Percentiles rank a stretch among this genome's conserved stretches.
Evolutionary conservation across 92 coral and sea anemone species (phyloP).

Genomic region (Scolanthus callimorphus): DNA sequence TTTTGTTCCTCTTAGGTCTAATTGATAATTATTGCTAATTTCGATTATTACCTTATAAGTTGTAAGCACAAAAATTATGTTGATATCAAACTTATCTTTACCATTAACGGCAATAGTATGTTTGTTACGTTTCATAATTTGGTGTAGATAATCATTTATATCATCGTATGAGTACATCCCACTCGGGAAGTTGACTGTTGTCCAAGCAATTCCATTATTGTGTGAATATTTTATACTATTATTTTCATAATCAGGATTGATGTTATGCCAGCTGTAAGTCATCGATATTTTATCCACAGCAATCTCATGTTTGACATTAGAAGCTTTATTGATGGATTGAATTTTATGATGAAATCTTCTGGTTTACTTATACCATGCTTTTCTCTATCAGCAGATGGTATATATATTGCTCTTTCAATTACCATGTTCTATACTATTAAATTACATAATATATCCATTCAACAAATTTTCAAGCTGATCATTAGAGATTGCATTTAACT

Average conservation of each 20-base stretch:
- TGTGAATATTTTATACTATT: neutral
- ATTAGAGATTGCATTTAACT: neutral
- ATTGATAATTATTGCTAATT: neutral
- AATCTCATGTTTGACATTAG: constrained; percentile 7
- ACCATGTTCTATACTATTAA: neutral
- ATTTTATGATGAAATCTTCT: constrained; percentile 17
- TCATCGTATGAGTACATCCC: constrained; percentile 11
- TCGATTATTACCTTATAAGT: neutral
- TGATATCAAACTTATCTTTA: constrained; percentile 2
- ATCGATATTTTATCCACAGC: constrained; percentile 6
- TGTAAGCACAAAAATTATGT: neutral
- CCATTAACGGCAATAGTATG: neutral
- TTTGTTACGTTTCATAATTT: neutral
- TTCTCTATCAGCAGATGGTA: constrained; percentile 9
- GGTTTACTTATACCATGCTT: constrained; percentile 4
- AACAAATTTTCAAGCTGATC: constrained; percentile 1
- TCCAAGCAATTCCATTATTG: neutral
- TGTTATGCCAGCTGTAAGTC: constrained; percentile 28
- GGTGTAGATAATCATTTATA: constrained; percentile 6
- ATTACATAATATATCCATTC: constrained; percentile 13
- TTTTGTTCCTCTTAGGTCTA: neutral
- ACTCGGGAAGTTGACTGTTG: neutral
- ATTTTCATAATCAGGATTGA: constrained; percentile 3
- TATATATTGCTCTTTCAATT: constrained; percentile 19
- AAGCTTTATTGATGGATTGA: constrained; percentile 2